phyloP scores from a whole-genome alignment of 2,888 invertebrate species.

The Limnephilus marmoratus region DNA sequence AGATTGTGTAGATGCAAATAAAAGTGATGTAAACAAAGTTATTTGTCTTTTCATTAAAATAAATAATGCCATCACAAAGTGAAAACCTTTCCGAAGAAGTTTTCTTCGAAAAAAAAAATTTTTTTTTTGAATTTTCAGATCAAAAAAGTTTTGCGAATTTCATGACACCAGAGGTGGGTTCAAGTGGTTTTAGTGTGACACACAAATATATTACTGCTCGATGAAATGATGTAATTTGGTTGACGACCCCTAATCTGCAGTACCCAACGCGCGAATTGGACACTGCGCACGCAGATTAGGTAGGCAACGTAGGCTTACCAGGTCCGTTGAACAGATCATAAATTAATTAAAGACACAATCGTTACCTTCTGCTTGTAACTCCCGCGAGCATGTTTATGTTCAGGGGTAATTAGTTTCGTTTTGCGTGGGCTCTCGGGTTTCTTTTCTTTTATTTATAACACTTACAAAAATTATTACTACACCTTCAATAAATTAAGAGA shows the following conservation, averaged over 20 bases:
- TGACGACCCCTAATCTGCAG: background rate
- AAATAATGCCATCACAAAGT: too few relatives aligned
- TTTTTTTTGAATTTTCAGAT: too few relatives aligned
- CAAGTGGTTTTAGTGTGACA: too few relatives aligned
- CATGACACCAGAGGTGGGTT: too few relatives aligned
- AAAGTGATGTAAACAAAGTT: too few relatives aligned
- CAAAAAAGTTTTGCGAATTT: too few relatives aligned
- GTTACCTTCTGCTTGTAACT: background rate
- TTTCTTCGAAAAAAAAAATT: too few relatives aligned
- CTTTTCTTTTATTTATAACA: background rate
- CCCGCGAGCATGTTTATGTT: background rate
- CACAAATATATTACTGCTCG: too few relatives aligned
- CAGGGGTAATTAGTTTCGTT: background rate
- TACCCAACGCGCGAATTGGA: background rate
- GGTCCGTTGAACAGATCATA: background rate
- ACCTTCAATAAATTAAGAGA: background rate
- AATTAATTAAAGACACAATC: background rate
- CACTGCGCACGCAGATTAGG: background rate
- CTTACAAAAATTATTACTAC: background rate
- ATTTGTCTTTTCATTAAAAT: too few relatives aligned
- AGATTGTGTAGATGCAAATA: too few relatives aligned
- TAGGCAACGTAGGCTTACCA: background rate
- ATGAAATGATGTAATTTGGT: background rate
- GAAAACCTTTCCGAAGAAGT: too few relatives aligned
- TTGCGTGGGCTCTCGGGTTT: background rate